phyloP scores from a whole-genome alignment of 2,113 vertebrate genomes.

The Callospermophilus lateralis region DNA sequence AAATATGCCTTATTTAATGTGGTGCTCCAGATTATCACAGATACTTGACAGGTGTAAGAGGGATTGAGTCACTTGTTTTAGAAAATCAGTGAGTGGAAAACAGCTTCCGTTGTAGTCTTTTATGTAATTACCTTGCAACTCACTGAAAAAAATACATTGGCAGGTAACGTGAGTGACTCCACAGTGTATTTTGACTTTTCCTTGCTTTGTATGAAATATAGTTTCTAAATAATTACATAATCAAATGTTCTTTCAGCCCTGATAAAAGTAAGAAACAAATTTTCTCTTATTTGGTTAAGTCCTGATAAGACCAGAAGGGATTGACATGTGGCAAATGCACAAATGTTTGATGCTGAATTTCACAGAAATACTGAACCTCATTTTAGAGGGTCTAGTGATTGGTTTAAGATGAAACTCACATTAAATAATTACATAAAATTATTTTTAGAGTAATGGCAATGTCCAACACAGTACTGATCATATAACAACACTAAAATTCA shows the following conservation, averaged over 20 bases:
- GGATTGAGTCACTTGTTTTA: not conserved
- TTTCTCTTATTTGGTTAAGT: not conserved
- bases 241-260: constrained; percentile 35
- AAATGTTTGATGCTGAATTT: not conserved
- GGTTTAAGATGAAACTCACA: not conserved
- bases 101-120: constrained; percentile 20
- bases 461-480: not conserved
- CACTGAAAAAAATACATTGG: not conserved
- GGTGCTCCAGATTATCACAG: constrained; percentile 51
- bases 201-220: constrained; percentile 66
- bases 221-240: constrained; percentile 60
- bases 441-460: not conserved
- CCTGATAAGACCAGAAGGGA: not conserved
- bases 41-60: constrained; percentile 29
- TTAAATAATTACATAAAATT: not conserved
- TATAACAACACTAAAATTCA: not conserved
- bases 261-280: not conserved
- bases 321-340: not conserved
- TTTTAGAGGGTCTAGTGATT: not conserved
- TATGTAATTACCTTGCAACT: not conserved
- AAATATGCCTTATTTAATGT: constrained; percentile 50
- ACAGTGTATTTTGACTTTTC: constrained; percentile 58
- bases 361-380: not conserved
- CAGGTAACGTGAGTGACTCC: not conserved
- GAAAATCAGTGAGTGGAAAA: not conserved